Percentiles rank a stretch among this genome's conserved stretches.
phyloP scores from a whole-genome alignment of 1,140 invertebrate species.

The Chlorops oryzae region DNA sequence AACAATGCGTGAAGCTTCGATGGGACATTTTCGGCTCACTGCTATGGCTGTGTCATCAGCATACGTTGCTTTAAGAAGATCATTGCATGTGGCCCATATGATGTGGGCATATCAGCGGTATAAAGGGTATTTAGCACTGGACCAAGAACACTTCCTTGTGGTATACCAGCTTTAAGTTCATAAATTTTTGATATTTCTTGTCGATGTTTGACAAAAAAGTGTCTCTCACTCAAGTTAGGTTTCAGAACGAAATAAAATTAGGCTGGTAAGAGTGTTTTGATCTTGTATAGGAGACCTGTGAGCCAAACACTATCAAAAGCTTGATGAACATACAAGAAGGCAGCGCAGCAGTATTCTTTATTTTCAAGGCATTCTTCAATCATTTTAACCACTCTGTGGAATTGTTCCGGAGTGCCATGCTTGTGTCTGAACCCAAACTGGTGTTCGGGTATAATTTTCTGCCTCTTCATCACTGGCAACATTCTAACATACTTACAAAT shows the following conservation, averaged over 20 bases:
- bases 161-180: conserved; percentile 8
- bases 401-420: no score
- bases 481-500: no score
- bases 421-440: no score
- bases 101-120: neutral
- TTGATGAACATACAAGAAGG: conserved; percentile 9
- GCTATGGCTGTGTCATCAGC: conserved; percentile 12
- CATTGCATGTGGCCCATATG: no score
- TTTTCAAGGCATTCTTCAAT: no score
- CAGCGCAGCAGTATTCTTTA: conserved; percentile 8
- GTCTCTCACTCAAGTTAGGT: conserved; percentile 2
- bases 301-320: conserved; percentile 17
- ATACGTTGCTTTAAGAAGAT: conserved; percentile 8
- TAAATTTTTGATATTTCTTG: neutral
- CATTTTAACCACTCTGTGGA: no score
- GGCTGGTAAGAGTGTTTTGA: conserved; percentile 3
- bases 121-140: conserved; percentile 7
- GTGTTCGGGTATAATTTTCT: no score
- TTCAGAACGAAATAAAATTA: neutral
- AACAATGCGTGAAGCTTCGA: neutral
- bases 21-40: neutral
- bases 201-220: neutral
- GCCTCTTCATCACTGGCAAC: no score
- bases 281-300: conserved; percentile 2
- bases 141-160: conserved; percentile 17